These are phyloP conservation scores for Mus spicilegus DNA, from an alignment of 2,113 vertebrate species.

Conservation along the genomic window DNA sequence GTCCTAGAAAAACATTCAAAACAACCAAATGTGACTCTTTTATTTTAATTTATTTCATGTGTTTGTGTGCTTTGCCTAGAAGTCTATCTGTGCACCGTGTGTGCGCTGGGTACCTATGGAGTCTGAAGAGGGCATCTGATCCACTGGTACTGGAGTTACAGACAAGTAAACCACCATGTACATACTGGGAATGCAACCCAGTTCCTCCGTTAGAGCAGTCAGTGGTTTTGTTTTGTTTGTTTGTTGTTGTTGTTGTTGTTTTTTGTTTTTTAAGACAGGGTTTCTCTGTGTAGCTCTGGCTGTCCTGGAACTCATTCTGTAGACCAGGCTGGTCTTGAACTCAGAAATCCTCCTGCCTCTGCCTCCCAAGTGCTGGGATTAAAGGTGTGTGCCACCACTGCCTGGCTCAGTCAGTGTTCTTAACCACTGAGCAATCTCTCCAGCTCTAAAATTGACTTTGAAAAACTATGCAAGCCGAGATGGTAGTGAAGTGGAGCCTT, in stretches of 20 bases:
- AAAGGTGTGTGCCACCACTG: no score
- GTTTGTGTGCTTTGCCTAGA: not conserved
- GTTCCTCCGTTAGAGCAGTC: not conserved
- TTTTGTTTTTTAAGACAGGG: no score
- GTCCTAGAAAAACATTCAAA: not conserved
- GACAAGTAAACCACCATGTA: not conserved
- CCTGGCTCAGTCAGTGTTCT: not conserved
- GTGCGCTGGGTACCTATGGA: not conserved
- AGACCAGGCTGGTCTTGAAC: no score
- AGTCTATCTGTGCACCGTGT: not conserved
- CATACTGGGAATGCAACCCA: not conserved
- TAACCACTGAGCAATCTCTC: not conserved
- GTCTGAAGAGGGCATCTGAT: not conserved
- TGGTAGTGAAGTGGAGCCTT: not conserved
- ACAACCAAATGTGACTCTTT: not conserved
- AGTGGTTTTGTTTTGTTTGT: not conserved
- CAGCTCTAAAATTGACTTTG: not conserved
- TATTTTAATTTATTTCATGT: not conserved
- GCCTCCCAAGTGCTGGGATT: no score
- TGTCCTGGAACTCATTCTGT: no score
- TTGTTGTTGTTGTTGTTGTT: no score
- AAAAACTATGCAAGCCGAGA: not conserved
- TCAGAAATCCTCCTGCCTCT: no score
- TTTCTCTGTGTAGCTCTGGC: no score
- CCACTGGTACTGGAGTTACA: not conserved